These are phyloP conservation scores for Poecilia picta DNA, from an alignment of 2,797 vertebrate species.

Conservation along the genomic window DNA sequence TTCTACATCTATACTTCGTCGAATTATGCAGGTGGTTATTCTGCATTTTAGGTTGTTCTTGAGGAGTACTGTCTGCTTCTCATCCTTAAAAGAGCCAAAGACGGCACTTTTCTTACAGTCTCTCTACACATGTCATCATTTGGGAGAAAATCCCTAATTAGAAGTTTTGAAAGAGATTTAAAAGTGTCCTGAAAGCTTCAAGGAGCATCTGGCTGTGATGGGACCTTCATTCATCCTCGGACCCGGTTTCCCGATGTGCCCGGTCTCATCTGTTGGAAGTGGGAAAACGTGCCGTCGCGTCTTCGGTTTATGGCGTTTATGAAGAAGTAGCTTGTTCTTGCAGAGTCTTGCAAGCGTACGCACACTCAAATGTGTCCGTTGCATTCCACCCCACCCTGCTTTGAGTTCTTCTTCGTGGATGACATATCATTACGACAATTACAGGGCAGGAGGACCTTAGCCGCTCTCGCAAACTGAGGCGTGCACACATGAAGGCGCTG, in stretches of 20 bases:
- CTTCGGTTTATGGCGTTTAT: constrained; percentile 29
- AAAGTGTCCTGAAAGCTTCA: constrained; percentile 17
- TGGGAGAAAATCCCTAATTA: constrained; percentile 9
- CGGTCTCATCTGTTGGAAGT: constrained; percentile 23
- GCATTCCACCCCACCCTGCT: constrained; percentile 74
- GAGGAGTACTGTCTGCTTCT: not conserved
- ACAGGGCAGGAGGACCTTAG: constrained; percentile 67
- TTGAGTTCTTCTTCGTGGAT: constrained; percentile 65
- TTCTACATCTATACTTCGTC: not conserved
- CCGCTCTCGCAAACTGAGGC: constrained; percentile 30
- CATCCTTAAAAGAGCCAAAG: not conserved
- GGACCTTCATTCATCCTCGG: constrained; percentile 16
- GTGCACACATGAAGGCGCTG: constrained; percentile 23
- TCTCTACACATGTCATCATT: not conserved
- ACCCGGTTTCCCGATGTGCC: constrained; percentile 34
- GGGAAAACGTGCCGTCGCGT: constrained; percentile 19
- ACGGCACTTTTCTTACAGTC: not conserved
- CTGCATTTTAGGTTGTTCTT: not conserved
- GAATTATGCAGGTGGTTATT: not conserved
- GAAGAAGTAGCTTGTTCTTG: constrained; percentile 61
- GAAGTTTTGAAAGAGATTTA: constrained; percentile 13
- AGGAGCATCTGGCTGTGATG: constrained; percentile 9
- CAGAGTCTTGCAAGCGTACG: constrained; percentile 45
- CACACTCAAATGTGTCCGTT: constrained; percentile 40
- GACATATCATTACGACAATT: constrained; percentile 80